Evolutionary conservation across 2,113 vertebrate species (phyloP).

Genomic region (Myotis yumanensis): DNA sequence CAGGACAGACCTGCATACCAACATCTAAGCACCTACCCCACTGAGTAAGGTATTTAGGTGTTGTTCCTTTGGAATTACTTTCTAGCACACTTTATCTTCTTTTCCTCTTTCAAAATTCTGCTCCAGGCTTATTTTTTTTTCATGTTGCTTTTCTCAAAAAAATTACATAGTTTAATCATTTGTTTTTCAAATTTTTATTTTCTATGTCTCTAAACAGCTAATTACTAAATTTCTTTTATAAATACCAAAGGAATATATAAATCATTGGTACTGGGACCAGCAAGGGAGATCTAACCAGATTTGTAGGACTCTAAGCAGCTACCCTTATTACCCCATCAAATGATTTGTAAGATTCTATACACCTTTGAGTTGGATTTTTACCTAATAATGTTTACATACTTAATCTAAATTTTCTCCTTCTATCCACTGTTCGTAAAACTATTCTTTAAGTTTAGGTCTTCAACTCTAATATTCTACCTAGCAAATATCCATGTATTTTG

Average conservation of each 20-base stretch:
- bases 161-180: not conserved
- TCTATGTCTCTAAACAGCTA: not conserved
- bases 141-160: not conserved
- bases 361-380: not conserved
- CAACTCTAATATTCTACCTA: not conserved
- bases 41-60: not conserved
- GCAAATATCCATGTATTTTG: not conserved
- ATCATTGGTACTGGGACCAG: not conserved
- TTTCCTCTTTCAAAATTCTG: not conserved
- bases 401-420: not conserved
- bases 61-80: not conserved
- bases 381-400: not conserved
- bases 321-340: not conserved
- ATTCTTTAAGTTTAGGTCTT: not conserved
- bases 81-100: not conserved
- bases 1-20: not conserved
- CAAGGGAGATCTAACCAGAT: not conserved
- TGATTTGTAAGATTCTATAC: not conserved
- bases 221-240: not conserved
- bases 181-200: not conserved
- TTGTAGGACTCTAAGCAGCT: not conserved
- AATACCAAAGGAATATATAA: not conserved
- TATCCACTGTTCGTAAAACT: not conserved
- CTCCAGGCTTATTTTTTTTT: not conserved
- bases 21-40: too few species aligned